Evolutionary conservation across 2,113 vertebrate species (phyloP).

Genomic region (Asarcornis scutulata): DNA sequence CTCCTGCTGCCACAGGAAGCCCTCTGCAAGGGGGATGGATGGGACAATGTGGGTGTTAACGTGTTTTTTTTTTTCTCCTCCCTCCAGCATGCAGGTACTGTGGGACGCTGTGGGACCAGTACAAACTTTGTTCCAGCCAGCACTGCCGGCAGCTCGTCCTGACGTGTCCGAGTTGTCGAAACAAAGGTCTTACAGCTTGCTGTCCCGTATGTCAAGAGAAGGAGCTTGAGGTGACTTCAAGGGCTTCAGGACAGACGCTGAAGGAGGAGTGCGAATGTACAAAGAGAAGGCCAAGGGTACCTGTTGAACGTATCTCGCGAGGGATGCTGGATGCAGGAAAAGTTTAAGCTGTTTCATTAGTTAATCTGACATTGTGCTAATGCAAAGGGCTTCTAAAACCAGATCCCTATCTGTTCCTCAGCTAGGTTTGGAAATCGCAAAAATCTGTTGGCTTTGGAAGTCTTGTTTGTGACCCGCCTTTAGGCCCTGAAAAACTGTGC

Average conservation of each 20-base stretch:
- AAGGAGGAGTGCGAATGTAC: slow-evolving; percentile 96
- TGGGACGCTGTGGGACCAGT: slow-evolving; percentile 87
- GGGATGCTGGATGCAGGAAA: background rate
- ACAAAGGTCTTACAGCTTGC: slow-evolving; percentile 86
- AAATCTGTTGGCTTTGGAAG: background rate
- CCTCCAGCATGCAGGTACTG: slow-evolving; percentile 91
- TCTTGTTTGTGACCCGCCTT: background rate
- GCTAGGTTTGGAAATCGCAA: background rate
- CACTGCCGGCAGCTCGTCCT: slow-evolving; percentile 92
- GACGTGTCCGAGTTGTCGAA: slow-evolving; percentile 83
- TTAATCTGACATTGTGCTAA: background rate
- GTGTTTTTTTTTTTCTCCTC: slow-evolving; percentile 3
- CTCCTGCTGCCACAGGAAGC: background rate
- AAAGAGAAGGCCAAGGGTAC: slow-evolving; percentile 81
- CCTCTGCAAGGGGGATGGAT: background rate
- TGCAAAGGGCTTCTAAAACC: background rate
- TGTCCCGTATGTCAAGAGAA: slow-evolving; percentile 89
- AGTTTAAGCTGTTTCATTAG: background rate
- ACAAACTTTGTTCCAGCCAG: slow-evolving; percentile 88
- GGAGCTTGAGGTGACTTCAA: slow-evolving; percentile 49
- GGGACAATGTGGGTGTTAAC: background rate
- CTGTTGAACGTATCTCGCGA: slow-evolving; percentile 73
- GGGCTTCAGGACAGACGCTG: slow-evolving; percentile 1
- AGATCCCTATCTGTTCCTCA: background rate
- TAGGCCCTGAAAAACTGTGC: background rate